Conservation (phyloP, 2,113 vertebrate species). For the Hippocampus comes region DNA sequence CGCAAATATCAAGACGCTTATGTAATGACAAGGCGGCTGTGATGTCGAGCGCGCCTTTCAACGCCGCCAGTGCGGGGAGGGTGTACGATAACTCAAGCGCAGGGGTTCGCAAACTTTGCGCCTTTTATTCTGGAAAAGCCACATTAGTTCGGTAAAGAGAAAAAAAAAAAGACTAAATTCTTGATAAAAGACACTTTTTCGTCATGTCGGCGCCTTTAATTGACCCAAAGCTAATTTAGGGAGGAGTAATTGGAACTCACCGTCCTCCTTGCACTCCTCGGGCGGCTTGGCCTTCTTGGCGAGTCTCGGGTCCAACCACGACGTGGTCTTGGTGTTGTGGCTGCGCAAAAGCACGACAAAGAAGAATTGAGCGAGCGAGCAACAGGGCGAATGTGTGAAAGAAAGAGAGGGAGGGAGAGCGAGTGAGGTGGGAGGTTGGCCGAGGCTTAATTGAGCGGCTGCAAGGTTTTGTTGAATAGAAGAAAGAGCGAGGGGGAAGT, state of each 20-base stretch:
- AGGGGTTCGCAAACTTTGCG: background rate
- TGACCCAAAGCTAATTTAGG: constrained; percentile 29
- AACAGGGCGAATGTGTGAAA: constrained; percentile 54
- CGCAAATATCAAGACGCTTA: constrained; percentile 44
- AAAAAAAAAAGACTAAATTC: too few species aligned
- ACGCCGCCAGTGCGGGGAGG: constrained; percentile 38
- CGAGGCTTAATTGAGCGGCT: constrained; percentile 58
- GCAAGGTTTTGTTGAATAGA: constrained; percentile 39
- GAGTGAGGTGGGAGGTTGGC: constrained; percentile 43
- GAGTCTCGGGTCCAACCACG: constrained; percentile 98
- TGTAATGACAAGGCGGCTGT: constrained; percentile 49
- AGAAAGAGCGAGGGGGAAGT: constrained; percentile 11
- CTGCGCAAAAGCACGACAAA: constrained; percentile 77
- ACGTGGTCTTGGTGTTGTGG: constrained; percentile 99
- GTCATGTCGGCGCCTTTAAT: too few species aligned
- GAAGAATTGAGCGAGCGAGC: constrained; percentile 70
- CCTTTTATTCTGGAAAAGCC: too few species aligned
- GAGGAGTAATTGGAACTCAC: constrained; percentile 70
- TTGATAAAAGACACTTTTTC: too few species aligned
- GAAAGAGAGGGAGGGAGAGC: constrained; percentile 55
- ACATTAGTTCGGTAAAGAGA: too few species aligned
- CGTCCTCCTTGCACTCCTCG: constrained; percentile 98
- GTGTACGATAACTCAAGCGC: background rate
- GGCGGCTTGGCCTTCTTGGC: constrained; percentile 98
- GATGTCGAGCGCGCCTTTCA: constrained; percentile 52